Base-by-base conservation (phyloP, 2,888 invertebrate genomes). In the Archaeoteleia sp. region DNA sequence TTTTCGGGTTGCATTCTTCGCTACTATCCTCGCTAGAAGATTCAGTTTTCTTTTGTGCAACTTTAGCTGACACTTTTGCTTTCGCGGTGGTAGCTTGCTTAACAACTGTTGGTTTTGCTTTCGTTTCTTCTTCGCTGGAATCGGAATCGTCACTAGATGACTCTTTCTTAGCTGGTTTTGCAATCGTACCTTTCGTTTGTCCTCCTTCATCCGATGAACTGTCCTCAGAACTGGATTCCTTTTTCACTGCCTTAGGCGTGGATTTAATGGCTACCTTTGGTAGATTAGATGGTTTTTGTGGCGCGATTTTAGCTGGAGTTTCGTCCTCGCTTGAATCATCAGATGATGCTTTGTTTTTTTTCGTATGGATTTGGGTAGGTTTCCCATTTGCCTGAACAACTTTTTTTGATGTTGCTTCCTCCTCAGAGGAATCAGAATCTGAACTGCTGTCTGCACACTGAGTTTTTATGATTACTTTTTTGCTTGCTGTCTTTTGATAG, bases 401-500 rank as follows among this genome's bases (percentile, higher is more conserved):
- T 14, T 78, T 78, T 20, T 80, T 80, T 0, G 73, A 74, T 1
- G 67, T 80, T n/a, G n/a, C 79, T 0, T 81, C 77, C 25, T 82
- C 81, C 17, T 80, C 78, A 23, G 82, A 81, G 17, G 81, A 82
- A 1, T 81, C 80, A 0, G 86, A 85, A 74, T 83, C 84, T 0
- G 86, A 85, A 58, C 82, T 81, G 9, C 79, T 80, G n/a, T 80
- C 74, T 35, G 81, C 49, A 4, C 72, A 72, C 1, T 51, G 17
- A 42, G 27, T 63, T 45, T 85, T 83, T 5, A 84, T 46, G 8
- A 85, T 81, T 23, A 89, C 80, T 40, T 89, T 88, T 60, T 86
- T 87, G 10, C 79, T 71, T 30, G 85, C 81, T 66, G 84, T 87
- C 76, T 89, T 88, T 78, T 89, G 87, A 77, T 87, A 91, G 75